phyloP scores from a whole-genome alignment of 2,888 invertebrate genomes.

The Rambutsinella grinnellia region DNA sequence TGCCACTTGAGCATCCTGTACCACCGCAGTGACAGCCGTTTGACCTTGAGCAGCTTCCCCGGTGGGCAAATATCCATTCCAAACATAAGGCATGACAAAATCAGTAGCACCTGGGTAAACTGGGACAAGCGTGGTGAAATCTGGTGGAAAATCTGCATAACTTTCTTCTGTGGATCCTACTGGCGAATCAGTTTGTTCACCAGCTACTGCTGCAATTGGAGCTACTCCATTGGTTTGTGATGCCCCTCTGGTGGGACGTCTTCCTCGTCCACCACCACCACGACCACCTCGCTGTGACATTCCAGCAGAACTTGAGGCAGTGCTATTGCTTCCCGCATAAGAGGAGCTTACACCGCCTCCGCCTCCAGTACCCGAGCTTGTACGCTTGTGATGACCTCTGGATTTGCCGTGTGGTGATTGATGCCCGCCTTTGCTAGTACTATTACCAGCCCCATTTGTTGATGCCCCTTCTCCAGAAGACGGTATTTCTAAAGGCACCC shows the following conservation, averaged over 20 bases:
- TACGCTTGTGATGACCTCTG: conserved; percentile 3
- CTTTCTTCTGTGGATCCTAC: conserved; percentile 34
- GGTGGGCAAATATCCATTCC: conserved; percentile 26
- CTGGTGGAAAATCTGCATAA: conserved; percentile 60
- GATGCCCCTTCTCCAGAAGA: conserved; percentile 76
- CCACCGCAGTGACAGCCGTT: conserved; percentile 14
- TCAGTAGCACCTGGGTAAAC: conserved; percentile 38
- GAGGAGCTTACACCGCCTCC: neutral
- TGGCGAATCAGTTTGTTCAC: neutral
- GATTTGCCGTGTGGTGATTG: neutral
- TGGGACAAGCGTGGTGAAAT: conserved; percentile 58
- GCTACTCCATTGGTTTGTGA: neutral
- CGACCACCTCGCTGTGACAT: conserved; percentile 67
- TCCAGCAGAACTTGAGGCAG: neutral
- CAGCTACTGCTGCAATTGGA: neutral
- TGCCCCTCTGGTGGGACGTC: conserved; percentile 66
- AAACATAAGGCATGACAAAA: conserved; percentile 65
- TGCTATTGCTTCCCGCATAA: neutral
- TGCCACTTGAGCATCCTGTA: conserved; percentile 38
- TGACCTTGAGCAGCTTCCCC: neutral
- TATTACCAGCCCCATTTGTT: too few relatives aligned
- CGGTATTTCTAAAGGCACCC: conserved; percentile 90
- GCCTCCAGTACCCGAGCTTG: neutral
- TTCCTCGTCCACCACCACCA: conserved; percentile 69
- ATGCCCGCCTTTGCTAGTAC: neutral